Base-by-base conservation (phyloP, 2,888 invertebrate genomes). In the Automeris io region DNA sequence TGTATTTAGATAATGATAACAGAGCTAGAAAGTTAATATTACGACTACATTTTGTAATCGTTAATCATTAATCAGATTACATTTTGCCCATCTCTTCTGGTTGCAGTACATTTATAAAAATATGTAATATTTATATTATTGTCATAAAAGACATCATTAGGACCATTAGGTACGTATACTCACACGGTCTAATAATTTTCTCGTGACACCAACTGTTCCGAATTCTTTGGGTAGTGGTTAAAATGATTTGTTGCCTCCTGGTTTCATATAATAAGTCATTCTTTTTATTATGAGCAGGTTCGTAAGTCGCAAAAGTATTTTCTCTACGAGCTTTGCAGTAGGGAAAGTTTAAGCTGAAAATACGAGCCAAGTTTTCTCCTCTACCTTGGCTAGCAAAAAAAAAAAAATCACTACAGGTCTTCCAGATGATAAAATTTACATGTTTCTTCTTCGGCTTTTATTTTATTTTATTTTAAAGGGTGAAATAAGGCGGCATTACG, bases 391-490 rank as follows among this genome's bases (percentile, higher is more conserved):
- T 51, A 66, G 16, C 26, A 58, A 64, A 54, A 72, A 58, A 64
- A 54, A 72, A 80, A 80, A 83, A 83, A 79, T 72, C 74, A 61
- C 65, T 55, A 67, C 58, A 54, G 49, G 60, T 69, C 74, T 71
- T 68, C 64, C 70, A 75, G 80, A 76, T 75, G 77, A 79, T 82
- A 74, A 80, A 83, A 85, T 85, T 85, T 85, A 82, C 85, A 85
- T 85, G 80, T 80, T 81, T 79, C 76, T 68, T 70, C 75, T 74
- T 70, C 70, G 66, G 71, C 67, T 71, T 78, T 70, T 81, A 82
- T 80, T 85, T 85, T 81, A 82, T 80, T 85, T 85, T 82, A 77
- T 80, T 83, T 80, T 81, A 80, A 83, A 77, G 82, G 82, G 81
- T 81, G 74, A 76, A 83, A 71, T 79, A 80, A 79, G 76, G 71